These are phyloP conservation scores for Engystomops pustulosus DNA, from an alignment of 2,113 vertebrate genomes.

Conservation along the genomic window DNA sequence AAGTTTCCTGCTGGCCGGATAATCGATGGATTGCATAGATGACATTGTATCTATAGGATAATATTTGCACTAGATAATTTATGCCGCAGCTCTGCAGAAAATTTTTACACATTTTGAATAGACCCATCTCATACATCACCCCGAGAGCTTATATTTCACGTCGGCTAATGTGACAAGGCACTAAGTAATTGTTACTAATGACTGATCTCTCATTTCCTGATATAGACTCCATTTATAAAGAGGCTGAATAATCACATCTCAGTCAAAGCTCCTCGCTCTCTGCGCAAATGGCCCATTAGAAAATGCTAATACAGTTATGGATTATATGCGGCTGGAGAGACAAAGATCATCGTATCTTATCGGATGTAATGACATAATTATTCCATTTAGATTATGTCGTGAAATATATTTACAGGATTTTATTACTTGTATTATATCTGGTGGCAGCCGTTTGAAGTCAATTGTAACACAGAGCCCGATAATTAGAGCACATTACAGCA, in stretches of 20 bases:
- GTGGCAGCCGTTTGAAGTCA: conserved; percentile 51
- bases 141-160: conserved; percentile 17
- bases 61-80: conserved; percentile 25
- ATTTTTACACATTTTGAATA: conserved; percentile 5
- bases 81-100: not conserved
- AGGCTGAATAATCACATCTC: conserved; percentile 46
- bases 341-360: conserved; percentile 4
- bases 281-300: conserved; percentile 44
- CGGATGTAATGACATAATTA: conserved; percentile 47
- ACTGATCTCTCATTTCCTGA: conserved; percentile 52
- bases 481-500: conserved; percentile 46
- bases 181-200: conserved; percentile 54
- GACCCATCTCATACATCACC: conserved; percentile 18
- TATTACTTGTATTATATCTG: conserved; percentile 38
- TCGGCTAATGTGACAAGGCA: conserved; percentile 48
- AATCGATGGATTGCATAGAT: conserved; percentile 5
- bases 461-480: conserved; percentile 16
- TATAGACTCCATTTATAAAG: conserved; percentile 50
- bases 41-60: conserved; percentile 8
- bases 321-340: conserved; percentile 29
- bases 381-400: conserved; percentile 54
- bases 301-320: conserved; percentile 54
- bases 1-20: not conserved
- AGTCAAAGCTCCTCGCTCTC: conserved; percentile 6
- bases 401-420: conserved; percentile 46